These are phyloP conservation scores for Melieria omissa DNA, from an alignment of 2,888 invertebrate species.

Conservation along the genomic window DNA sequence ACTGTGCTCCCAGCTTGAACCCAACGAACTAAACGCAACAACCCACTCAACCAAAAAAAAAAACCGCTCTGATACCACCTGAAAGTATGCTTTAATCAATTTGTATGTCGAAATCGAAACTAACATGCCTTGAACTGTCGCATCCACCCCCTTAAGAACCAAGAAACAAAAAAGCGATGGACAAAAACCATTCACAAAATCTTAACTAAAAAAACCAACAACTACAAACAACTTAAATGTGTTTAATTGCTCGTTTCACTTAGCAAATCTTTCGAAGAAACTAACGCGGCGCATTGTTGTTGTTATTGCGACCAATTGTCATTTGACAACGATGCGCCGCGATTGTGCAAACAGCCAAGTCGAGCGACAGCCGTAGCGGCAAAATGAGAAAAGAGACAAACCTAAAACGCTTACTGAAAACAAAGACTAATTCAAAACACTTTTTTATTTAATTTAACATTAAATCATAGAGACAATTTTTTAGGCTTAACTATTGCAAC, in stretches of 20 bases:
- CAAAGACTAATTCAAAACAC: slow-evolving; percentile 57
- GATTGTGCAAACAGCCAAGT: no score
- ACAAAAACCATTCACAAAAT: neutral
- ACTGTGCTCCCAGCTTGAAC: neutral
- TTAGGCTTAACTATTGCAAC: neutral
- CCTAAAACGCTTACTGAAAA: slow-evolving; percentile 62
- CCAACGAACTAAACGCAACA: neutral
- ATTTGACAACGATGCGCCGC: no score
- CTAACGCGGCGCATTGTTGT: no score
- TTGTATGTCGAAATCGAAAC: slow-evolving; percentile 41
- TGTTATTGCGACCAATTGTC: no score
- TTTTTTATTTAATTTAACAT: slow-evolving; percentile 29
- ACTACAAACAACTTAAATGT: no score
- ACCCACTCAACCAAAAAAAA: neutral
- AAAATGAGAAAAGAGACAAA: slow-evolving; percentile 40
- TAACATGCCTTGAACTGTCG: slow-evolving; percentile 43
- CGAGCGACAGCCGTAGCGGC: slow-evolving; percentile 48
- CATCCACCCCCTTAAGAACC: slow-evolving; percentile 33
- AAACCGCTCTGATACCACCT: slow-evolving; percentile 14
- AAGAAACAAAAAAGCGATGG: slow-evolving; percentile 16
- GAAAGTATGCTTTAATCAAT: slow-evolving; percentile 28
- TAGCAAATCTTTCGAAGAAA: no score
- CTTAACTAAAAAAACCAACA: no score
- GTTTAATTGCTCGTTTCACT: no score
- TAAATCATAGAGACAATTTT: slow-evolving; percentile 21